Base-by-base conservation (phyloP, 2,888 invertebrate species). In the Drosophila conformis region DNA sequence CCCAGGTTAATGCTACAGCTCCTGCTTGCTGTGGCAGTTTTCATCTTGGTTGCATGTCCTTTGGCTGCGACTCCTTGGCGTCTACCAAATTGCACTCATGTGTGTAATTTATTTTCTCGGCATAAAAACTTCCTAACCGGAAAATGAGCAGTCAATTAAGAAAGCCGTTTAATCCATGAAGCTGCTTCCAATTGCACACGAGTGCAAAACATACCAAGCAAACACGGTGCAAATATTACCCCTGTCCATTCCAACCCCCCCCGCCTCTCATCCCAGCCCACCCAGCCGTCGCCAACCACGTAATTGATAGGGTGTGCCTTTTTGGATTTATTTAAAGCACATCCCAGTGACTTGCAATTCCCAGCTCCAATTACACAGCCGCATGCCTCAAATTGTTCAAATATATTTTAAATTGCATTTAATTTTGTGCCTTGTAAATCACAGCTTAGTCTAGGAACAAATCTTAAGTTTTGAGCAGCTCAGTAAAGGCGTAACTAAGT, bases 41-140 rank as follows among this genome's bases (percentile, higher is more conserved):
- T 36, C 35, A 53, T 51, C 46, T 46, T 36, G 42, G 25, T 52
- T 59, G 71, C 8, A 53, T 78, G 73, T 76, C 73, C 78, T 78
- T 69, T 72, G 54, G 48, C 58, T 42, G 58, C 61, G 61, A 10
- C 69, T 58, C 57, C 52, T 42, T 57, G 48, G 51, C 57, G 54
- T 56, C 76, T 56, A 71, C 73, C 84, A 88, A 87, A 88, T 87
- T 88, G 87, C 90, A 87, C 87, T 87, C 87, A 87, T 90, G 87
- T 87, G 87, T 90, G 90, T 87, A 87, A 87, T 87, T 87, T 87
- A 90, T 90, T 87, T 90, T 88, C 81, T 89, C 81, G 85, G 83
- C 86, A 87, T 83, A 89, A 89, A 85, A 87, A 89, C 86, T 89
- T 89, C 90, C 88, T 89, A 86, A 89, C 90, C 86, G 90, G 88